These are phyloP conservation scores for Itoplectis maculator DNA, from an alignment of 2,888 invertebrate genomes.

Conservation along the genomic window DNA sequence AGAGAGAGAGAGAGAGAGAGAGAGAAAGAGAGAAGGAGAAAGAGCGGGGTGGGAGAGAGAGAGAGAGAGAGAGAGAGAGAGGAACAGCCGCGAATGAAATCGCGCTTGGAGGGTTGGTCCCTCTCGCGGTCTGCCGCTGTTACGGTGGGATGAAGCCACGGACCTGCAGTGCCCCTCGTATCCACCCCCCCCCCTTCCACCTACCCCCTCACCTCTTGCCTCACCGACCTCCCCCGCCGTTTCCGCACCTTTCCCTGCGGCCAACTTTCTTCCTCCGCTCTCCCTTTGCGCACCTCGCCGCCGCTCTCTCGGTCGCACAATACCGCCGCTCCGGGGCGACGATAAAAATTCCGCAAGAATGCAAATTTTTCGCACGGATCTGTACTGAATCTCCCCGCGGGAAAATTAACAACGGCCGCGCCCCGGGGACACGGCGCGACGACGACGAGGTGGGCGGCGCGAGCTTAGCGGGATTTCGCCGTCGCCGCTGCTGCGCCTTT, in stretches of 20 bases:
- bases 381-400: constrained; percentile 54
- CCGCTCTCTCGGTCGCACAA: constrained; percentile 42
- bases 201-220: no score
- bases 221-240: not conserved
- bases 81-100: constrained; percentile 60
- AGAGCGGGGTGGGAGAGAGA: not conserved
- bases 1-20: constrained; percentile 6
- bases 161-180: constrained; percentile 24
- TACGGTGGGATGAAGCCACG: constrained; percentile 51
- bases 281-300: constrained; percentile 5
- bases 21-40: not conserved
- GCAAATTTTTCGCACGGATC: constrained; percentile 70
- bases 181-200: not conserved
- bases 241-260: constrained; percentile 34
- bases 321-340: constrained; percentile 58
- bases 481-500: constrained; percentile 14
- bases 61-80: not conserved
- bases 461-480: constrained; percentile 36
- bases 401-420: constrained; percentile 63
- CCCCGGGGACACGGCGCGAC: not conserved
- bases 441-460: constrained; percentile 12
- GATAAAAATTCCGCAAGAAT: constrained; percentile 71
- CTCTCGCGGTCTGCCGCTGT: constrained; percentile 37
- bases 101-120: constrained; percentile 52
- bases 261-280: constrained; percentile 7